Evolutionary conservation across 1,140 invertebrate genomes (phyloP), one percentile per base, ranked within the genome.

Genomic region (Druon quercuslanigerum): DNA sequence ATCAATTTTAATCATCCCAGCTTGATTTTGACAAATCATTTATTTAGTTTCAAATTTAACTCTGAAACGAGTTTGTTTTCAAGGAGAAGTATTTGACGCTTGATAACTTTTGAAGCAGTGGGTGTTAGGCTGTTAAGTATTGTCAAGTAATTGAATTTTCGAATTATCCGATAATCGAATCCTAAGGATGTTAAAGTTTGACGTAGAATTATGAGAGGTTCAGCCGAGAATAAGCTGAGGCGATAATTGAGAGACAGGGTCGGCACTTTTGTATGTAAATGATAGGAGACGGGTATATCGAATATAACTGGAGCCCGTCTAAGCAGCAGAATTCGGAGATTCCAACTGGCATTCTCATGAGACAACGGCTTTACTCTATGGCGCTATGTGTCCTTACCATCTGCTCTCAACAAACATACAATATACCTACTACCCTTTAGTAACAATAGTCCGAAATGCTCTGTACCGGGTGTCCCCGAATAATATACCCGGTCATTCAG

Each of bases 401-500:
- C 60, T 66, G 60, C 8, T 66, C 60, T n/a, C 16, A 46, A 66
- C 60, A 33, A 66, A 66, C 33, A 46, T 66, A 66, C 60, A 33
- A 40, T 33, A 66, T 40, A n/a, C 14, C 20, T n/a, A 46, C 20
- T 66, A 66, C 4, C 60, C 60, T 66, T 66, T 66, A 20, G 25
- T 66, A n/a, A 66, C 60, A 66, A 66, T 66, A 66, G 60, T 66
- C 60, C 60, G 14, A 66, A 66, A 66, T 40, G 25, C 60, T 66
- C 14, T 66, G 60, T 66, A 66, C 60, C 60, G 25, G 60, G 60
- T 66, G 60, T 66, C 25, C 25, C 16, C 12, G 50, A 66, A 73
- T 60, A 79, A 72, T 72, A 60, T 51, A 76, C 51, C 66, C 74
- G 70, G 60, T 52, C 20, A 13, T 73, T 56, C 52, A 60, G 19